These are phyloP conservation scores for Cephus pulcher DNA, from an alignment of 2,888 invertebrate genomes.

Conservation along the genomic window DNA sequence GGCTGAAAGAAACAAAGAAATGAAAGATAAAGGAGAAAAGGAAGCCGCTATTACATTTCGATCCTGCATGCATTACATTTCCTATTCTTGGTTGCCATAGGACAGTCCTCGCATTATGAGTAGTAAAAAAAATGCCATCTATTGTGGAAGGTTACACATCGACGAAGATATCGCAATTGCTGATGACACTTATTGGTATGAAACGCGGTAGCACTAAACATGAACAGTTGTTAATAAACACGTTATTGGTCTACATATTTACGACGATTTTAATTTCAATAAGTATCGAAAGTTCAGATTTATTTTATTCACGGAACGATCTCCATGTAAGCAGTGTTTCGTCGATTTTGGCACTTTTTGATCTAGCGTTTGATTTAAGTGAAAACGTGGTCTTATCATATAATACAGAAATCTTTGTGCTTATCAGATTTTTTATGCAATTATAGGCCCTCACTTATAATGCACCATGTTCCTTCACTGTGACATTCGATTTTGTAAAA, in stretches of 20 bases:
- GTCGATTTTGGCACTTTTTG: not conserved
- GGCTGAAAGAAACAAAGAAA: too few species aligned
- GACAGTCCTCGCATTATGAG: too few species aligned
- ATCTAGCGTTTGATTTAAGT: not conserved
- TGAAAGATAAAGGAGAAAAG: too few species aligned
- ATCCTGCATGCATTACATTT: too few species aligned
- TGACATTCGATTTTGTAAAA: not conserved
- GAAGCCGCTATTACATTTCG: too few species aligned
- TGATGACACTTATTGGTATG: not conserved
- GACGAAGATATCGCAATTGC: not conserved
- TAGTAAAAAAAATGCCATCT: not conserved
- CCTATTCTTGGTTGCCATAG: too few species aligned
- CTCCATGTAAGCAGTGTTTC: not conserved
- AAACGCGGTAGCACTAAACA: not conserved
- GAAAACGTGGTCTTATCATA: too few species aligned
- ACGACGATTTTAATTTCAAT: not conserved
- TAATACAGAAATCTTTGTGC: too few species aligned
- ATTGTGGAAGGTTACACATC: not conserved
- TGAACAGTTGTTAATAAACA: not conserved
- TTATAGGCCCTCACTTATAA: not conserved
- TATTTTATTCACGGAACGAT: not conserved
- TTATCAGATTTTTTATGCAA: too few species aligned
- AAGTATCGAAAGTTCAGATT: not conserved
- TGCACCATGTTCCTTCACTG: not conserved
- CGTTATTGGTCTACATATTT: not conserved